Percentiles rank a stretch among this genome's conserved stretches.
Conservation (phyloP, 2,888 invertebrate species). For the Phlogophora meticulosa region DNA sequence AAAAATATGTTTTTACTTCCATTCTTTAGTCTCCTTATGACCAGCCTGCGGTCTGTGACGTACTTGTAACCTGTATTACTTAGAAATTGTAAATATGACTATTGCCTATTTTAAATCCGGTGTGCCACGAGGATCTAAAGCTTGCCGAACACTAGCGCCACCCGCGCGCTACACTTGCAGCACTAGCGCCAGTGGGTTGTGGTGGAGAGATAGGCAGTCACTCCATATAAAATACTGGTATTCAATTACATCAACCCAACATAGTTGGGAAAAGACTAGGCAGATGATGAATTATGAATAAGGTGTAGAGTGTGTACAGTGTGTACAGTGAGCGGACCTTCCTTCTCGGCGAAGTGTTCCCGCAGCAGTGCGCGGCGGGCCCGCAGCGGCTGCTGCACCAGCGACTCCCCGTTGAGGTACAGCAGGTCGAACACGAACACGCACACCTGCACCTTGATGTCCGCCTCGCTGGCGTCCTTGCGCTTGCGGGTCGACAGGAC, state of each 20-base stretch:
- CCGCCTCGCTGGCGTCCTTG: conserved; percentile 92
- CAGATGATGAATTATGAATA: no score
- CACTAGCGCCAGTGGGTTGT: no score
- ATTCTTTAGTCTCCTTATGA: neutral
- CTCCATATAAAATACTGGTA: no score
- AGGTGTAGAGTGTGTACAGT: neutral
- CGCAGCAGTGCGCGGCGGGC: conserved; percentile 94
- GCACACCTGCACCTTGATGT: conserved; percentile 95
- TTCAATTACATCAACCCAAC: no score
- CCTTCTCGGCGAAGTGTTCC: conserved; percentile 93
- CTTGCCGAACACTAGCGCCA: no score
- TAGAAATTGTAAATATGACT: neutral
- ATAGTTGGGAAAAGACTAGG: no score
- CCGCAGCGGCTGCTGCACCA: conserved; percentile 95
- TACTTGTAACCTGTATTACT: neutral
- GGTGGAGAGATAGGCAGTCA: no score
- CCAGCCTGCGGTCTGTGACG: neutral
- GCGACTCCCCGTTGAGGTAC: conserved; percentile 96
- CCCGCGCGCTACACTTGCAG: no score
- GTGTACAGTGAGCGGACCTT: conserved; percentile 82
- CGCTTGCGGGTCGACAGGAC: conserved; percentile 98
- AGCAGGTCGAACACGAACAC: conserved; percentile 99
- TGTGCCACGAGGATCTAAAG: no score
- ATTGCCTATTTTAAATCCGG: neutral
- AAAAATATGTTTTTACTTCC: neutral